Evolutionary conservation across 1,140 invertebrate genomes (phyloP).

Genomic region (Drosophila bocqueti): DNA sequence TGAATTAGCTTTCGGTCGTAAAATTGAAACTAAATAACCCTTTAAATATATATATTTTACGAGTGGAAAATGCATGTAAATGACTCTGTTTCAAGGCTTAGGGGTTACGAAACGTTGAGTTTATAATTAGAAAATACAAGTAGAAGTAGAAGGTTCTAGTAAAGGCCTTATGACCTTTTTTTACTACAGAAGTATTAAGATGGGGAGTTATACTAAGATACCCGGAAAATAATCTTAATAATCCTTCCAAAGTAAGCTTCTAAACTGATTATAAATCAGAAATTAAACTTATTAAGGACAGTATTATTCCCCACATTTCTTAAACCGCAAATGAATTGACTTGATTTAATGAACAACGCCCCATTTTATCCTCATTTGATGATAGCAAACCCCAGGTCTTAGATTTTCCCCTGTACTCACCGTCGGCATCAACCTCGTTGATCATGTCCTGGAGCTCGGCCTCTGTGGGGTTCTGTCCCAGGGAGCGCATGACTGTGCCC

Average conservation of each 20-base stretch:
- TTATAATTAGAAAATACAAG: not conserved
- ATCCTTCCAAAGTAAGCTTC: not conserved
- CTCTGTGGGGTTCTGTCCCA: constrained; percentile 99
- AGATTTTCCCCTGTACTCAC: constrained; percentile 87
- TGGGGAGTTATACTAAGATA: too few relatives aligned
- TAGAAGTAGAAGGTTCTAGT: not conserved
- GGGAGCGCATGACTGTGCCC: constrained; percentile 99
- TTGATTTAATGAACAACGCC: constrained; percentile 8
- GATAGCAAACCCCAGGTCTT: not conserved
- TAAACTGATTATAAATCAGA: not conserved
- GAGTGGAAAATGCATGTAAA: not conserved
- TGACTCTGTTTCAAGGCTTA: not conserved
- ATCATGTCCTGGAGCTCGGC: constrained; percentile 99
- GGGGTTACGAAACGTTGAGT: not conserved
- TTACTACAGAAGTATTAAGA: not conserved
- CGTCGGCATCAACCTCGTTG: constrained; percentile 99
- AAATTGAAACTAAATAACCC: not conserved
- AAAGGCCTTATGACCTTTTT: too few relatives aligned
- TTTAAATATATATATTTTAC: not conserved
- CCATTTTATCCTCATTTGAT: not conserved
- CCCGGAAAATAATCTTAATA: not conserved
- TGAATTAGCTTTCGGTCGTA: not conserved
- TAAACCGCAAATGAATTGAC: not conserved
- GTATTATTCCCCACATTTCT: not conserved
- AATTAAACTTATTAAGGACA: not conserved